Conservation (phyloP, 1,140 invertebrate species). For the Drusus annulatus region DNA sequence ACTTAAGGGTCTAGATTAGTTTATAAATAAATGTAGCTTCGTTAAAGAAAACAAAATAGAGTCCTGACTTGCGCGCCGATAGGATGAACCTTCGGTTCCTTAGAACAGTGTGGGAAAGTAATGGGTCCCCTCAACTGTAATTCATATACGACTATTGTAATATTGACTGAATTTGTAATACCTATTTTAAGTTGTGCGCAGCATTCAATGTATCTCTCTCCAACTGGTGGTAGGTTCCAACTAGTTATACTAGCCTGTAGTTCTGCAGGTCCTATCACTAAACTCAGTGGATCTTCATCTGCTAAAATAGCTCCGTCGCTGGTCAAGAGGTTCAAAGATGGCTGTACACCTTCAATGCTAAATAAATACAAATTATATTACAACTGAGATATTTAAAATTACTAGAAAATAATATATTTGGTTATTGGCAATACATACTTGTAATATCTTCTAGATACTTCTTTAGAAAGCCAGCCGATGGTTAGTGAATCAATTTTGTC, state of each 20-base stretch:
- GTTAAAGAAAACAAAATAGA: too few relatives aligned
- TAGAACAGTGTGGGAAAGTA: too few relatives aligned
- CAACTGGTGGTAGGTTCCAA: slow-evolving; percentile 76
- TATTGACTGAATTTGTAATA: slow-evolving; percentile 60
- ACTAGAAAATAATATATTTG: background rate
- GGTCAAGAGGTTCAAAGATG: slow-evolving; percentile 76
- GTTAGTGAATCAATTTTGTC: slow-evolving; percentile 74
- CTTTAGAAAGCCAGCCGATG: slow-evolving; percentile 79
- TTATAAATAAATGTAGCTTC: too few relatives aligned
- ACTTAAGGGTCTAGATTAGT: too few relatives aligned
- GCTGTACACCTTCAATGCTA: slow-evolving; percentile 77
- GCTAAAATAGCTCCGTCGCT: slow-evolving; percentile 78
- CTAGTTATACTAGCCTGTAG: slow-evolving; percentile 74
- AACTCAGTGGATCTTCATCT: slow-evolving; percentile 75
- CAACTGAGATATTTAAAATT: background rate
- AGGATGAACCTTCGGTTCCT: too few relatives aligned
- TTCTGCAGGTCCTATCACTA: slow-evolving; percentile 73
- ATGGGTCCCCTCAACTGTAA: too few relatives aligned
- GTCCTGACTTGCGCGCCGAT: too few relatives aligned
- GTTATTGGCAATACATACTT: slow-evolving; percentile 69
- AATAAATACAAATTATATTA: slow-evolving; percentile 29
- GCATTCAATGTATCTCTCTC: slow-evolving; percentile 76
- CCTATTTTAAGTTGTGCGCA: slow-evolving; percentile 73
- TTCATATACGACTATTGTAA: too few relatives aligned
- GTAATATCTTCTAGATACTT: slow-evolving; percentile 80